These are phyloP conservation scores for Periophthalmodon schlosseri DNA, from an alignment of 2,113 vertebrate species.

Conservation along the genomic window DNA sequence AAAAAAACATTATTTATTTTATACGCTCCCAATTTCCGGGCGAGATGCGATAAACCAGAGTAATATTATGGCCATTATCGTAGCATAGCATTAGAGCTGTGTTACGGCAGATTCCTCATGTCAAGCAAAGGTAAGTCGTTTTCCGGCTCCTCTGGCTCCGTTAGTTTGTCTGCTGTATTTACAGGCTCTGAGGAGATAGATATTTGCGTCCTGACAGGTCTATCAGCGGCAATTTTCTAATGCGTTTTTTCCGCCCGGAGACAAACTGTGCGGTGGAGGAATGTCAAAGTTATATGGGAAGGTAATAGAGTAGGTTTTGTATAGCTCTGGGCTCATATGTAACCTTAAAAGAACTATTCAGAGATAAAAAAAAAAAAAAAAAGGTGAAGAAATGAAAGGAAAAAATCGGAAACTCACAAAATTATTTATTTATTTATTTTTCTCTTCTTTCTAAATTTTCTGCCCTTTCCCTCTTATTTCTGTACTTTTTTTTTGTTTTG, in stretches of 20 bases:
- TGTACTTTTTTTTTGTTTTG: too few relatives aligned
- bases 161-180: slow-evolving; percentile 26
- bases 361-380: neutral
- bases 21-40: slow-evolving; percentile 76
- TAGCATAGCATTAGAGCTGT: slow-evolving; percentile 64
- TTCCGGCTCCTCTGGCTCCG: slow-evolving; percentile 26
- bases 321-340: neutral
- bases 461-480: too few relatives aligned
- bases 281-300: slow-evolving; percentile 10
- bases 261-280: slow-evolving; percentile 4
- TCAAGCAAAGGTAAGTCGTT: slow-evolving; percentile 63
- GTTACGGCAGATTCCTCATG: slow-evolving; percentile 73
- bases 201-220: slow-evolving; percentile 27
- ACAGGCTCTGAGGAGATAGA: slow-evolving; percentile 31
- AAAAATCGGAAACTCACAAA: too few relatives aligned
- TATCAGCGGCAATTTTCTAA: slow-evolving; percentile 18
- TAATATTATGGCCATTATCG: slow-evolving; percentile 74
- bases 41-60: slow-evolving; percentile 75
- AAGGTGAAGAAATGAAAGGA: too few relatives aligned
- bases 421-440: too few relatives aligned
- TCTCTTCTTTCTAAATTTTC: too few relatives aligned
- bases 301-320: slow-evolving; percentile 13
- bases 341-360: neutral
- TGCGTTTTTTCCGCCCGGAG: slow-evolving; percentile 7
- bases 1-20: slow-evolving; percentile 76